Percentiles rank a stretch among this genome's conserved stretches.
Conservation (phyloP, 2,113 vertebrate species). For the Stegastes partitus region DNA sequence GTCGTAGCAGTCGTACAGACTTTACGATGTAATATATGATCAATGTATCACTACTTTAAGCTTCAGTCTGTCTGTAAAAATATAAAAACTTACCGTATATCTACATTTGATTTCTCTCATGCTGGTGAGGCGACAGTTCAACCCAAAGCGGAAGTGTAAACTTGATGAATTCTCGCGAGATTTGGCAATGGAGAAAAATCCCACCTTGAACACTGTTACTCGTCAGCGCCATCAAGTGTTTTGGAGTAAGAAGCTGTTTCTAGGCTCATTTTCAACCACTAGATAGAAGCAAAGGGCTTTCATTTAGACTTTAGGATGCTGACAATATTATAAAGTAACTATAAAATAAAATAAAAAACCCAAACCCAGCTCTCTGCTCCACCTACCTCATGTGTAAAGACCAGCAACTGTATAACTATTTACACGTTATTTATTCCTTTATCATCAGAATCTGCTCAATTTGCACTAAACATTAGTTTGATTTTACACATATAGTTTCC, state of each 20-base stretch:
- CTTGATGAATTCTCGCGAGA: constrained; percentile 22
- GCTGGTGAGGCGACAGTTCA: fast-evolving
- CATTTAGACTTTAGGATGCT: neutral
- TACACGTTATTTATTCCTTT: no score
- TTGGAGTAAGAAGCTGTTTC: neutral
- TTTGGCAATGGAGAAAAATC: fast-evolving
- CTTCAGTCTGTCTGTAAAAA: neutral
- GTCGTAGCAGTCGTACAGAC: neutral
- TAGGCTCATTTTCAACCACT: neutral
- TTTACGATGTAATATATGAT: neutral
- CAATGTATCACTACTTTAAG: no score
- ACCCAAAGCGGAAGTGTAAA: neutral
- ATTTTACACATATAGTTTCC: no score
- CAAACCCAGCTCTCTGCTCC: no score
- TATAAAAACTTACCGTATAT: neutral
- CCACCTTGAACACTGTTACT: fast-evolving
- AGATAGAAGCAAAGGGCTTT: constrained; percentile 27
- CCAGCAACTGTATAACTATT: no score
- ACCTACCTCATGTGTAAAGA: no score
- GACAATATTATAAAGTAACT: neutral
- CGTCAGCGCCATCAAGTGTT: constrained; percentile 17
- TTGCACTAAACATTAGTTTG: no score
- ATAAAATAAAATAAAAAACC: no score
- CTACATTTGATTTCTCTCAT: no score
- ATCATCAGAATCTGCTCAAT: no score